phyloP scores from a whole-genome alignment of 2,113 vertebrate genomes.

The Nanorana parkeri region DNA sequence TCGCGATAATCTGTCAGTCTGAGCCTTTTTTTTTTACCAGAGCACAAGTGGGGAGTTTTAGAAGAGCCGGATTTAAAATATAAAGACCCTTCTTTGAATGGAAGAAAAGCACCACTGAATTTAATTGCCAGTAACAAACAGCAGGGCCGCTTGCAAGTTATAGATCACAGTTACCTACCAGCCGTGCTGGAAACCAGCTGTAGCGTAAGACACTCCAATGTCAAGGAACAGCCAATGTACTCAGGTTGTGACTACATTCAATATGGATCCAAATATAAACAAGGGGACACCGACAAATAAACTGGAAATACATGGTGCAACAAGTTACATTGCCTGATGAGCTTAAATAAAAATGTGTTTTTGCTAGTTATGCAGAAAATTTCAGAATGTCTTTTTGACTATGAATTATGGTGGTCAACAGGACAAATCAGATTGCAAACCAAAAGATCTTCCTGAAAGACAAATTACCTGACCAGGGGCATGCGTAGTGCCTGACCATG shows the following conservation, averaged over 20 bases:
- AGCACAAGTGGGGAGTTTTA: conserved; percentile 89
- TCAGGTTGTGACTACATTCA: conserved; percentile 52
- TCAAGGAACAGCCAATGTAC: conserved; percentile 65
- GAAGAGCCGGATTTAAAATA: conserved; percentile 98
- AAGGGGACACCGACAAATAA: background rate
- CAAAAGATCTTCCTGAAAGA: too few species aligned
- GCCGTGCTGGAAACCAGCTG: conserved; percentile 77
- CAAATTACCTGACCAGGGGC: too few species aligned
- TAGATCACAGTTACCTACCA: conserved; percentile 92
- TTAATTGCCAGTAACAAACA: conserved; percentile 99
- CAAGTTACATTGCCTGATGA: background rate
- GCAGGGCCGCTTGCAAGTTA: conserved; percentile 97
- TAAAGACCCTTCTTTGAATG: conserved; percentile 94
- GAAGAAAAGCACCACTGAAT: conserved; percentile 97
- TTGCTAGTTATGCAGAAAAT: too few species aligned
- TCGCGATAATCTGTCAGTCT: conserved; percentile 98
- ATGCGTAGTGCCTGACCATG: too few species aligned
- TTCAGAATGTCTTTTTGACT: too few species aligned
- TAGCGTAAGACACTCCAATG: conserved; percentile 65
- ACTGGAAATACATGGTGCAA: background rate
- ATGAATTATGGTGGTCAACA: too few species aligned
- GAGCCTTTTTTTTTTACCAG: conserved; percentile 86
- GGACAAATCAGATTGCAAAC: too few species aligned
- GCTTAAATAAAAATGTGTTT: background rate
- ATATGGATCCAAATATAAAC: background rate